phyloP scores from a whole-genome alignment of 2,888 invertebrate species.

The Drepana falcataria region DNA sequence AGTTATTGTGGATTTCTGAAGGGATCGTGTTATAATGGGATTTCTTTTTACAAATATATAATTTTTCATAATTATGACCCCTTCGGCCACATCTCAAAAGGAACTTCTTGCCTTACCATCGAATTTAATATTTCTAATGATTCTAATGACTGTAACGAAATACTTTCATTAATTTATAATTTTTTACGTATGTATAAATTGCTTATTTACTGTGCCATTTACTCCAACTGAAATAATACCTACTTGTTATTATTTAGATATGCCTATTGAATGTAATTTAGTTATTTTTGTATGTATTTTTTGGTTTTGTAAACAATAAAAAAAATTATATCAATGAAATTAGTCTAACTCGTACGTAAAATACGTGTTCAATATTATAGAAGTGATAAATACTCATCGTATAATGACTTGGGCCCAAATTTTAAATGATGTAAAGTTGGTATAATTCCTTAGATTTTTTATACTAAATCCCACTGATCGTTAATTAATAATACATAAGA shows the following conservation, averaged over 20 bases:
- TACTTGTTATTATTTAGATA: constrained; percentile 16
- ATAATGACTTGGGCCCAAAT: not conserved
- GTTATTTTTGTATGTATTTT: too few relatives aligned
- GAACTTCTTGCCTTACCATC: constrained; percentile 60
- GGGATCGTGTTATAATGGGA: not conserved
- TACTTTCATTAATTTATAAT: constrained; percentile 27
- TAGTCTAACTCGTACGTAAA: not conserved
- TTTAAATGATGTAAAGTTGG: not conserved
- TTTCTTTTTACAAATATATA: not conserved
- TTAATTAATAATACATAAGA: too few relatives aligned
- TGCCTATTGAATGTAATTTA: not conserved
- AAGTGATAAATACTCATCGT: not conserved
- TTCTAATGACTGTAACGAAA: constrained; percentile 11
- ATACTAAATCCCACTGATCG: not conserved
- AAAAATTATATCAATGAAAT: too few relatives aligned
- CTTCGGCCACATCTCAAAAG: constrained; percentile 2
- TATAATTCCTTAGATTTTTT: not conserved
- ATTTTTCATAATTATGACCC: not conserved
- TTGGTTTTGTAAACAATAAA: too few relatives aligned
- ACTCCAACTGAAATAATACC: constrained; percentile 17
- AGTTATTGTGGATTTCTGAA: not conserved
- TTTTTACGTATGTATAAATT: constrained; percentile 15
- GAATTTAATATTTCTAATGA: constrained; percentile 52
- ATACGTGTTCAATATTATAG: not conserved
- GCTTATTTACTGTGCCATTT: constrained; percentile 43